Base-by-base conservation (phyloP, 2,113 vertebrate genomes). In the Sebastes schlegelii region DNA sequence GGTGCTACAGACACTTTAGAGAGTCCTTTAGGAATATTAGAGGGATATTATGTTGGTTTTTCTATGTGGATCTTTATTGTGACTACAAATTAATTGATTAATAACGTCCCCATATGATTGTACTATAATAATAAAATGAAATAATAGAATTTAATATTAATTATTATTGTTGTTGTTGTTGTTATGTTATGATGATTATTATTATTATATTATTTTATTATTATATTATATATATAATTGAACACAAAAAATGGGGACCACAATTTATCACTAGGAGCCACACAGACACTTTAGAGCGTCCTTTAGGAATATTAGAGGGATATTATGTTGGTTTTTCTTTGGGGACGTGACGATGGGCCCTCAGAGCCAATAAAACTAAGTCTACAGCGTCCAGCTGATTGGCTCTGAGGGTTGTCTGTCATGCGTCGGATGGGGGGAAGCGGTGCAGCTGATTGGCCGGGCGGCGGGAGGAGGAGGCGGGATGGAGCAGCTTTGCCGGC, bases 361-460 rank as follows among this genome's bases (percentile, higher is more conserved):
- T 48, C 4, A 10, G 11, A 80, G 60, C 86, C 88, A 86, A 89
- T 91, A 10, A 79, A 42, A 62, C 0, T n/a, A 16, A 5, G 72
- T 23, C 21, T 34, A 78, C 19, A 68, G 23, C 76, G 2, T 26
- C 26, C 19, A 9, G 19, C 78, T 23, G 34, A 84, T 89, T 89
- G 3, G 88, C 84, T 70, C 0, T 1, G 0, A 1, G 0, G 23
- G 21, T 9, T 80, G 86, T 82, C 89, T 8, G 0, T 91, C 73
- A 67, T 12, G 26, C n/a, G 10, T 26, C 14, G 3, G 65, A 46
- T 16, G 6, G n/a, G 12, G 40, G 0, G 0, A 21, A 77, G 70
- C 34, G 40, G 76, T 17, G 73, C 70, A 70, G 54, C 2, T 34
- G 87, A 91, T 92, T 91, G 91, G 91, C 19, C 49, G 5, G 13